Evolutionary conservation across 2,797 vertebrate species (phyloP).

Genomic region (Halcyon leucocephala): DNA sequence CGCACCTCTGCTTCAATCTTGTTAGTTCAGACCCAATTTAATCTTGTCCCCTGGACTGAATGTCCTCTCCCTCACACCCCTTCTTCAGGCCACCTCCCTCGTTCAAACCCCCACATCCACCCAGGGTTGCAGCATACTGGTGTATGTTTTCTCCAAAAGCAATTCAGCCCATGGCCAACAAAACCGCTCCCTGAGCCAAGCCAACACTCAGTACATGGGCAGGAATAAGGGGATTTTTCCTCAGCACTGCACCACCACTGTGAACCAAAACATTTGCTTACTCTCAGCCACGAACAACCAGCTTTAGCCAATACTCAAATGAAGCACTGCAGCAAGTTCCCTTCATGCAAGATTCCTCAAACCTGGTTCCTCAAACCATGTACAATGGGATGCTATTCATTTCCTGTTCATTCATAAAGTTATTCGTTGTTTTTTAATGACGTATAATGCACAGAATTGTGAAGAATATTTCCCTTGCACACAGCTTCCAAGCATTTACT

Average conservation of each 20-base stretch:
- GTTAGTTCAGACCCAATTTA: neutral
- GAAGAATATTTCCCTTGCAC: neutral
- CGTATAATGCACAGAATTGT: neutral
- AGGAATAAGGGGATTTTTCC: neutral
- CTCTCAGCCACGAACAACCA: neutral
- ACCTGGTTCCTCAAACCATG: neutral
- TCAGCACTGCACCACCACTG: neutral
- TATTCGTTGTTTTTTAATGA: neutral
- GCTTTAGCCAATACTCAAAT: neutral
- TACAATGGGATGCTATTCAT: neutral
- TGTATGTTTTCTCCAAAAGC: neutral
- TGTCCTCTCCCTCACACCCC: neutral
- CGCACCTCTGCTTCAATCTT: neutral
- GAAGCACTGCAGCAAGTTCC: neutral
- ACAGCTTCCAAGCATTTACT: neutral
- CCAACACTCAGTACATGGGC: neutral
- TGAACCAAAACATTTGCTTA: neutral
- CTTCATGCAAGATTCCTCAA: neutral
- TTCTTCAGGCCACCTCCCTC: neutral
- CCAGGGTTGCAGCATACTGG: neutral
- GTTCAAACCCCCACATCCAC: neutral
- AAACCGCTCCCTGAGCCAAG: neutral
- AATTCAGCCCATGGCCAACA: neutral
- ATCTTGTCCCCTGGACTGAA: neutral
- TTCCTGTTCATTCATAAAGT: neutral